Conservation (phyloP, 2,888 invertebrate genomes). For the Cryptosula pallasiana region DNA sequence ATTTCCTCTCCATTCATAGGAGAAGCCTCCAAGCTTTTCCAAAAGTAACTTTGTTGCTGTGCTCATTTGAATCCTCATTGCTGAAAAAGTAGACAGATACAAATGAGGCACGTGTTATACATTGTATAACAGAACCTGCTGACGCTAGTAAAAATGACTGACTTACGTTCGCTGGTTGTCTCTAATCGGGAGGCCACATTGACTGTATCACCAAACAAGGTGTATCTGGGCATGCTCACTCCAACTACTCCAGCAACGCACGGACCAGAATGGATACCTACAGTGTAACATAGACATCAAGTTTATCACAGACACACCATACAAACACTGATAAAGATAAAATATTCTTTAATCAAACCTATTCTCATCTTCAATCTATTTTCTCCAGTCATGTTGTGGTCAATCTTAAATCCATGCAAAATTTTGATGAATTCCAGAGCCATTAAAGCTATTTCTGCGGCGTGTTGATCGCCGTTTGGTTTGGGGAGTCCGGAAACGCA, state of each 20-base stretch:
- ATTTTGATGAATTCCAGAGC: conserved; percentile 23
- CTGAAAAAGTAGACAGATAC: too few relatives aligned
- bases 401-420: not conserved
- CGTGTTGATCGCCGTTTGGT: conserved; percentile 20
- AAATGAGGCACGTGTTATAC: too few relatives aligned
- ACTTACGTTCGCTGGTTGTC: conserved; percentile 25
- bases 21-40: conserved; percentile 21
- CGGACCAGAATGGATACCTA: conserved; percentile 23
- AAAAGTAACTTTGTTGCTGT: not conserved
- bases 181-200: conserved; percentile 19
- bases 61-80: conserved; percentile 23
- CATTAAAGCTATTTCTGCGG: conserved; percentile 22
- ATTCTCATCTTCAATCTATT: conserved; percentile 18
- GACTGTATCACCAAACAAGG: conserved; percentile 23
- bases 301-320: not conserved
- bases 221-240: conserved; percentile 23
- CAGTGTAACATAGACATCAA: not conserved
- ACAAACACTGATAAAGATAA: not conserved
- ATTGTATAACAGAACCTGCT: too few relatives aligned
- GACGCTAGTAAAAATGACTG: too few relatives aligned
- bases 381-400: not conserved
- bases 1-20: not conserved
- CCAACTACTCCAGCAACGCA: conserved; percentile 25
- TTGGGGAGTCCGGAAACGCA: conserved; percentile 8
- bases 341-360: not conserved